phyloP scores from a whole-genome alignment of 2,113 vertebrate species.

The Apteryx owenii region DNA sequence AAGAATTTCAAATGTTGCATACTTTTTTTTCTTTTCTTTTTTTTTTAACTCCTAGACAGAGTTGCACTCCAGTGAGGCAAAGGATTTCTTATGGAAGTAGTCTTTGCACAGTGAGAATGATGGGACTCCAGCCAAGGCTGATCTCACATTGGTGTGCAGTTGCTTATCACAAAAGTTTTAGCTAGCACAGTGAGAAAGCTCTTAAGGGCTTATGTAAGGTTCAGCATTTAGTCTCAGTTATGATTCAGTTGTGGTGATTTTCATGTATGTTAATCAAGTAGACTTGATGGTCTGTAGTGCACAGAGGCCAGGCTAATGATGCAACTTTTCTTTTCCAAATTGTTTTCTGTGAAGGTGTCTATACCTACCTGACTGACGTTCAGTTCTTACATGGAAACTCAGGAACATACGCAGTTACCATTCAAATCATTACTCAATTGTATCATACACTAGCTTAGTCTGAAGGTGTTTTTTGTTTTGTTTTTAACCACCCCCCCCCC shows the following conservation, averaged over 20 bases:
- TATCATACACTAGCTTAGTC: neutral
- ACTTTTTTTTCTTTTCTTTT: neutral
- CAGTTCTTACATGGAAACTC: fast-evolving
- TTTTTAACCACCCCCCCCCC: no score
- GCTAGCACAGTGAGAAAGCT: neutral
- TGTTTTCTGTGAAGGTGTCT: neutral
- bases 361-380: neutral
- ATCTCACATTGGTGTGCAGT: neutral
- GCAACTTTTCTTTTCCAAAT: neutral
- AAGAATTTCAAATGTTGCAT: neutral
- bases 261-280: neutral
- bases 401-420: neutral
- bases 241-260: neutral
- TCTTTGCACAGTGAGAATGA: neutral
- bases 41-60: neutral
- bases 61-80: neutral
- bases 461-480: no score
- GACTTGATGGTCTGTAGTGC: neutral
- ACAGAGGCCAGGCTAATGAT: neutral
- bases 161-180: neutral
- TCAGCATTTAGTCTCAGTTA: neutral
- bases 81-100: neutral
- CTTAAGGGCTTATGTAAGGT: neutral
- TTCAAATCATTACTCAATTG: neutral
- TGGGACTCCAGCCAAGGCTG: neutral